Evolutionary conservation across 1,140 invertebrate genomes (phyloP).

Genomic region (Bombus confusus): DNA sequence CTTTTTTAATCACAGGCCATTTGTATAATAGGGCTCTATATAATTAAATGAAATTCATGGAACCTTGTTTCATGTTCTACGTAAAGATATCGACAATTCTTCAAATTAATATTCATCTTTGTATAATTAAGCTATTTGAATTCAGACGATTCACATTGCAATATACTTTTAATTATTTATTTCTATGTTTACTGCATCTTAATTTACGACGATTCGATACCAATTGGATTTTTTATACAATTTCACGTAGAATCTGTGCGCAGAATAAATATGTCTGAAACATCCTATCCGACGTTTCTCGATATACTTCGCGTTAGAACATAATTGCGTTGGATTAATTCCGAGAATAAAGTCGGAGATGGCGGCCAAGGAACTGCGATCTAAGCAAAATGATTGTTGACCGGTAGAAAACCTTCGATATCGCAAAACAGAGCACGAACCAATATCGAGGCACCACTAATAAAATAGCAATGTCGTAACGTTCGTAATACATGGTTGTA

Average conservation of each 20-base stretch:
- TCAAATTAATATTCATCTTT: not conserved
- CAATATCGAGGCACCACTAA: constrained; percentile 29
- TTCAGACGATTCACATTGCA: not conserved
- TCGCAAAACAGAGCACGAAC: constrained; percentile 35
- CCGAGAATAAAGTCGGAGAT: not conserved
- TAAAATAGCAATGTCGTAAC: constrained; percentile 29
- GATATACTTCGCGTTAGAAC: not conserved
- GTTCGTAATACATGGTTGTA: constrained; percentile 1
- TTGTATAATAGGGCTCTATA: not conserved
- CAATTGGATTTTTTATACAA: too few species aligned
- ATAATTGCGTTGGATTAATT: constrained; percentile 20
- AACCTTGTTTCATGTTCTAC: not conserved
- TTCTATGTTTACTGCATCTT: not conserved
- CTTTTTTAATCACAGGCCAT: not conserved
- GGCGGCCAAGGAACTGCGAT: not conserved
- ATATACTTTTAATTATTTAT: not conserved
- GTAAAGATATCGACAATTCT: not conserved
- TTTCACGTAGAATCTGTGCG: not conserved
- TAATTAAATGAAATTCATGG: not conserved
- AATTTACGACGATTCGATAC: not conserved
- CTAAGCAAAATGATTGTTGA: constrained; percentile 34
- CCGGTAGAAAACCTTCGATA: constrained; percentile 33
- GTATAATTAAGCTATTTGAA: not conserved
- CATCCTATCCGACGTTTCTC: not conserved
- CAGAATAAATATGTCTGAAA: not conserved